Conservation (phyloP, 2,888 invertebrate species). For the Callyntrura sp. region DNA sequence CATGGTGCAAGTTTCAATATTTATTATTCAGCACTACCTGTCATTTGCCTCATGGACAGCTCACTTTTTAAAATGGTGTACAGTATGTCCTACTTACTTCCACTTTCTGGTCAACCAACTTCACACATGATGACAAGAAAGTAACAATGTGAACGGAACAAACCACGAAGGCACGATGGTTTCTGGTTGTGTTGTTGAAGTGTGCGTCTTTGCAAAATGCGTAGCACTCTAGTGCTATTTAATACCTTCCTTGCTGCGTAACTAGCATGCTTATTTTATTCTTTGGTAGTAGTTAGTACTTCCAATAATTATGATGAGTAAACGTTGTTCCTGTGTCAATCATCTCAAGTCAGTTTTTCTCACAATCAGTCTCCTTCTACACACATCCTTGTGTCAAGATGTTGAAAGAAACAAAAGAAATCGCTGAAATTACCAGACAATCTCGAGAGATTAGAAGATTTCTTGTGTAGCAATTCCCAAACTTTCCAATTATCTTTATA, state of each 20-base stretch:
- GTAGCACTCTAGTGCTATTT: background rate
- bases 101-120: constrained; percentile 29
- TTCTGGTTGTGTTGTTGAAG: constrained; percentile 24
- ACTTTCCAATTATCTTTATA: background rate
- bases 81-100: background rate
- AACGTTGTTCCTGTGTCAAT: constrained; percentile 19
- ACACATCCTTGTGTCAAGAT: background rate
- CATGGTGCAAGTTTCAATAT: too few species aligned
- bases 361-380: background rate
- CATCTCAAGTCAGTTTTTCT: background rate
- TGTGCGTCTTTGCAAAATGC: background rate
- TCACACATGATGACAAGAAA: constrained; percentile 15
- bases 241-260: too few species aligned
- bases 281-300: too few species aligned
- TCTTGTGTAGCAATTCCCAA: too few species aligned
- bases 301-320: background rate
- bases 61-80: constrained; percentile 31
- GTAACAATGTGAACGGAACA: constrained; percentile 11
- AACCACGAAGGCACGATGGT: constrained; percentile 40
- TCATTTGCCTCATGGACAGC: constrained; percentile 21
- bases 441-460: too few species aligned
- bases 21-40: background rate
- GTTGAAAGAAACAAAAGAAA: too few species aligned
- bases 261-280: background rate
- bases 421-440: too few species aligned